phyloP scores from a whole-genome alignment of 1,140 invertebrate species.

The Nasonia longicornis region DNA sequence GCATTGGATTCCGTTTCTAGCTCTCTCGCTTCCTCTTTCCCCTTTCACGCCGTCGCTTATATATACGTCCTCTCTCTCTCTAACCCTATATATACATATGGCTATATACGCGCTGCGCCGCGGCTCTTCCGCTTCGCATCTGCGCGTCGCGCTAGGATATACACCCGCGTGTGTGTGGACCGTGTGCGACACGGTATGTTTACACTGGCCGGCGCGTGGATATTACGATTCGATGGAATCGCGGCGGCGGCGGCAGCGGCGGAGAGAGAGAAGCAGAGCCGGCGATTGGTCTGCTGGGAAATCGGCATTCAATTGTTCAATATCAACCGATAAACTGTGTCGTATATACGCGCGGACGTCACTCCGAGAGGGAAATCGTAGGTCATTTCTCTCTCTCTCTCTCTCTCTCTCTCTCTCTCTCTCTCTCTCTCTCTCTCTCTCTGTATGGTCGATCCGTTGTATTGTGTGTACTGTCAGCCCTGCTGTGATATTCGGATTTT shows the following conservation, averaged over 20 bases:
- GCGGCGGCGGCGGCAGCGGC: background rate
- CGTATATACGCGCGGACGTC: background rate
- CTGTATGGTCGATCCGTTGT: background rate
- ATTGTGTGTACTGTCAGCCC: too few relatives aligned
- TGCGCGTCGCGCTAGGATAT: background rate
- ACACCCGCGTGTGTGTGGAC: background rate
- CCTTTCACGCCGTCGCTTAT: background rate
- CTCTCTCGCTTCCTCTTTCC: conserved; percentile 4
- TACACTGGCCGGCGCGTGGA: conserved; percentile 29
- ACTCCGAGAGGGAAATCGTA: conserved; percentile 16
- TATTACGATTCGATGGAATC: conserved; percentile 61
- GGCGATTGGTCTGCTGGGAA: conserved; percentile 60
- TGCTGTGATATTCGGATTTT: too few relatives aligned
- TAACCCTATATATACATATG: too few relatives aligned
- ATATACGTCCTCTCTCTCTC: conserved; percentile 11
- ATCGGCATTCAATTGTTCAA: conserved; percentile 64
- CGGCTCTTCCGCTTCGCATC: conserved; percentile 10
- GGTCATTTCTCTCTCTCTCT: conserved; percentile 7
- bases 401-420: background rate
- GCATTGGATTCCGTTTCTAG: conserved; percentile 19
- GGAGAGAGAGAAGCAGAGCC: conserved; percentile 44
- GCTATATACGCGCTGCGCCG: background rate
- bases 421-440: background rate
- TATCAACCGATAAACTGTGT: conserved; percentile 38
- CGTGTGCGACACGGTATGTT: conserved; percentile 43